Evolutionary conservation across 2,797 vertebrate species (phyloP).

Genomic region (Lophotriccus pileatus): DNA sequence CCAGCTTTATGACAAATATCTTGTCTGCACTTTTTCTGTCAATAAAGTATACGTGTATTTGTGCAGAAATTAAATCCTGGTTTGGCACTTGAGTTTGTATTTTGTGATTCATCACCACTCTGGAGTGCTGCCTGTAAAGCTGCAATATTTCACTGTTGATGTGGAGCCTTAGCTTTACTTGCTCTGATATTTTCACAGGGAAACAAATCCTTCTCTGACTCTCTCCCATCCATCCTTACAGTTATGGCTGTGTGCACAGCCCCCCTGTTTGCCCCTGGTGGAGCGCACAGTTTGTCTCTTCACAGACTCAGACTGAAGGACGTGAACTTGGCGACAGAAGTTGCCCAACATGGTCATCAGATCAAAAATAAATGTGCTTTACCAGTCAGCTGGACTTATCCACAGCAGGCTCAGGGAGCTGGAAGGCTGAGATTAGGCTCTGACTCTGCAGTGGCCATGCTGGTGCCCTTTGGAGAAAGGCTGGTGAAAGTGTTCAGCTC

Average conservation of each 20-base stretch:
- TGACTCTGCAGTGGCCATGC: background rate
- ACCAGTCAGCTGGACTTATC: background rate
- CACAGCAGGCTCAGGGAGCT: background rate
- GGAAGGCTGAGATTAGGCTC: background rate
- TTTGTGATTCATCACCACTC: constrained; percentile 5
- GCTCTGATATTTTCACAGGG: background rate
- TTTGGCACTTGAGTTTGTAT: background rate
- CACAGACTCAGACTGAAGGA: background rate
- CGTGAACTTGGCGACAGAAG: background rate
- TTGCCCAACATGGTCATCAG: background rate
- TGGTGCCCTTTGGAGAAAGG: background rate
- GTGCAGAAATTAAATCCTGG: background rate
- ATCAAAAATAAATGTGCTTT: background rate
- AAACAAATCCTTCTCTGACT: background rate
- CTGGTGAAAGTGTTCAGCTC: background rate
- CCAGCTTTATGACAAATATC: background rate
- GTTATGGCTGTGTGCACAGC: background rate
- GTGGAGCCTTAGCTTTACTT: background rate
- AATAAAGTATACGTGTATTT: background rate
- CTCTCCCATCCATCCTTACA: background rate
- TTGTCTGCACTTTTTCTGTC: background rate
- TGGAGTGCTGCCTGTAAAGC: constrained; percentile 14
- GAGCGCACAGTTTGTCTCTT: background rate
- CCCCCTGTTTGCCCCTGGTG: background rate
- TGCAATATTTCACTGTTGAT: constrained; percentile 1